phyloP scores from a whole-genome alignment of 2,888 invertebrate species.

The Plusia festucae region DNA sequence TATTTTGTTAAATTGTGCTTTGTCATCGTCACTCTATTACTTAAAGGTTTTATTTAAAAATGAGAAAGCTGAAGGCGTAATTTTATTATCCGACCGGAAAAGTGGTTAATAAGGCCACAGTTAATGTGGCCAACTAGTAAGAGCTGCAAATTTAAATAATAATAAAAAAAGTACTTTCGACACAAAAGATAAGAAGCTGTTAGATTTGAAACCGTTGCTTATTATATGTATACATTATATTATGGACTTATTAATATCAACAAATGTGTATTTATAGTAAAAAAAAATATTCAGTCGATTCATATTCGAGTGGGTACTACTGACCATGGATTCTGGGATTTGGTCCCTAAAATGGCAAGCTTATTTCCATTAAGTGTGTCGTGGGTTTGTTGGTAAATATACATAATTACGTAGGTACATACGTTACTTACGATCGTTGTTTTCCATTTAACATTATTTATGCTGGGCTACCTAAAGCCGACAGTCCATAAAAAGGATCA shows the following conservation, averaged over 20 bases:
- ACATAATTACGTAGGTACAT: neutral
- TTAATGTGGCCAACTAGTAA: too few species aligned
- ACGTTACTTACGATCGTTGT: slow-evolving; percentile 21
- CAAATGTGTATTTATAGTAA: too few species aligned
- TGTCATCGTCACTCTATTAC: neutral
- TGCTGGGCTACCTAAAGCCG: slow-evolving; percentile 21
- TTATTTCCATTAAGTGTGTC: slow-evolving; percentile 4
- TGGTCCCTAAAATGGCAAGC: neutral
- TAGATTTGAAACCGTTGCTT: too few species aligned
- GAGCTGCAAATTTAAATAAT: too few species aligned
- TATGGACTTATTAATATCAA: too few species aligned
- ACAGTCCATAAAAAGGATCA: slow-evolving; percentile 3
- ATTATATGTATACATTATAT: too few species aligned
- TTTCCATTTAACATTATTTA: slow-evolving; percentile 32
- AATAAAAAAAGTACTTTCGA: too few species aligned
- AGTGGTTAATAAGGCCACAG: too few species aligned
- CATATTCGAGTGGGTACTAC: neutral
- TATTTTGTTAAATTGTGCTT: neutral
- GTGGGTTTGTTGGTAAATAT: neutral
- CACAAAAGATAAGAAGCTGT: too few species aligned
- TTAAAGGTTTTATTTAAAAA: neutral
- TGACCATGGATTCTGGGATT: neutral
- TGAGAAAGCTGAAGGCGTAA: too few species aligned
- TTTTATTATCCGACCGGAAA: too few species aligned
- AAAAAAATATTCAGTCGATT: too few species aligned